Evolutionary conservation across 2,797 vertebrate genomes (phyloP).

Genomic region (Coregonus ussuriensis): DNA sequence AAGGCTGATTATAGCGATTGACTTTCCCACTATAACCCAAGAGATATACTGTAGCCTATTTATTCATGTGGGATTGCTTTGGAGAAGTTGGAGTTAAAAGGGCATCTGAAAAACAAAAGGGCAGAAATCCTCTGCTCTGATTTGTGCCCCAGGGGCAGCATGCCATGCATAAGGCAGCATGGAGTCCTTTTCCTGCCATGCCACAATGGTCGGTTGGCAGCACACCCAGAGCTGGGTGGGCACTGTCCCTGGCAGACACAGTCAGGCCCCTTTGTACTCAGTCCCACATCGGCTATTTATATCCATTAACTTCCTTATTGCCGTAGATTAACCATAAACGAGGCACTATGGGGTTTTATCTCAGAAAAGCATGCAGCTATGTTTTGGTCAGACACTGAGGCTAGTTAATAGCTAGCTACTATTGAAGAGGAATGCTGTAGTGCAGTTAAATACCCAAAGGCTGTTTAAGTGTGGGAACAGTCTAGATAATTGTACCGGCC

Average conservation of each 20-base stretch:
- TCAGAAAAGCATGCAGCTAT: not conserved
- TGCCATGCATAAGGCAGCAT: conserved; percentile 14
- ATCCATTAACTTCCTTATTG: conserved; percentile 20
- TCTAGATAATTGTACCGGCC: not conserved
- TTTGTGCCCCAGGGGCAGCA: conserved; percentile 11
- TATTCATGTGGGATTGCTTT: conserved; percentile 7
- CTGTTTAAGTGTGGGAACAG: conserved; percentile 4
- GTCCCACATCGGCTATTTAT: conserved; percentile 28
- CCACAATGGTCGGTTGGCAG: conserved; percentile 24
- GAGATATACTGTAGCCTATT: not conserved
- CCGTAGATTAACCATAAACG: conserved; percentile 12
- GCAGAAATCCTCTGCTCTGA: conserved; percentile 26
- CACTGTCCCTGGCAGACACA: conserved; percentile 16
- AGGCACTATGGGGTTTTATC: not conserved
- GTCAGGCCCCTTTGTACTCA: conserved; percentile 17
- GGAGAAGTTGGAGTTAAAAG: conserved; percentile 18
- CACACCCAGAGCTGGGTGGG: conserved; percentile 14
- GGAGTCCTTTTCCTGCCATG: not conserved
- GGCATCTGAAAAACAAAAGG: conserved; percentile 19
- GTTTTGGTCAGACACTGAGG: not conserved
- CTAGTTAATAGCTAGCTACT: too few relatives aligned
- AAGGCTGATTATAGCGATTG: too few relatives aligned
- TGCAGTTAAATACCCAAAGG: not conserved
- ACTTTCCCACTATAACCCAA: not conserved
- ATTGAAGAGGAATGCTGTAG: conserved; percentile 7